Evolutionary conservation across 2,797 vertebrate species (phyloP), one percentile per base, ranked within the genome.

Genomic region (Thripadectes ignobilis): DNA sequence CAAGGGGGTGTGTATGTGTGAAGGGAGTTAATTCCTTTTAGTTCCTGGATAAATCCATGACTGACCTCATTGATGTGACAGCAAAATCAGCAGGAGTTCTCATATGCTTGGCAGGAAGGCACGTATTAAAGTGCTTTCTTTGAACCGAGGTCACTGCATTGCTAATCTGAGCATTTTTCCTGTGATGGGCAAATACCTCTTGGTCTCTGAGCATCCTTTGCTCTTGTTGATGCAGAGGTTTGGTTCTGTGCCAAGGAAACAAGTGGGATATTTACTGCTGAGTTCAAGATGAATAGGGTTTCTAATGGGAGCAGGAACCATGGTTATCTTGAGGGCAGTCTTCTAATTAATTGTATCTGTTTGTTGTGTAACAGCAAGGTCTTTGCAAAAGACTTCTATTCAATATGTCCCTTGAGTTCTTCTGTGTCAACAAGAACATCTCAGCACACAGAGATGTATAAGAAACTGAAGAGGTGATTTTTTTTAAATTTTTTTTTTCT

Each of bases 21-120:
- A 88, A 74, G 54, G 26, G 62, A 92, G 66, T 93, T 97, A 93
- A 95, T 95, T 95, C 79, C 85, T 93, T 93, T 88, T 63, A 90
- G 83, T 75, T 95, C 69, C 74, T 86, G 83, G 49, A 58, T 90
- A 91, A 95, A 94, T 93, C 87, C 66, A 21, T 72, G 76, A 63
- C 51, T 94, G 76, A 92, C 89, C 92, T 95, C 76, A 87, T 87
- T 92, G 91, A 93, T 89, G 71, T 89, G 92, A 82, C 80, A 89
- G 73, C 52, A 82, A 79, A 95, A 96, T 96, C 93, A 93, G 92
- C 9, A 1, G 92, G 93, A 83, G 76, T 78, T 91, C 89, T 88
- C 58, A 51, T 90, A 66, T 69, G 73, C 78, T 85, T 93, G 63
- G 85, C 89, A 88, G 89, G 54, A 83, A 85, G 58, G 69, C 79